A percentile compares a stretch with the other conserved stretches of the same genome.
phyloP scores from a whole-genome alignment of 1,140 invertebrate genomes.

The Calycopis cecrops region DNA sequence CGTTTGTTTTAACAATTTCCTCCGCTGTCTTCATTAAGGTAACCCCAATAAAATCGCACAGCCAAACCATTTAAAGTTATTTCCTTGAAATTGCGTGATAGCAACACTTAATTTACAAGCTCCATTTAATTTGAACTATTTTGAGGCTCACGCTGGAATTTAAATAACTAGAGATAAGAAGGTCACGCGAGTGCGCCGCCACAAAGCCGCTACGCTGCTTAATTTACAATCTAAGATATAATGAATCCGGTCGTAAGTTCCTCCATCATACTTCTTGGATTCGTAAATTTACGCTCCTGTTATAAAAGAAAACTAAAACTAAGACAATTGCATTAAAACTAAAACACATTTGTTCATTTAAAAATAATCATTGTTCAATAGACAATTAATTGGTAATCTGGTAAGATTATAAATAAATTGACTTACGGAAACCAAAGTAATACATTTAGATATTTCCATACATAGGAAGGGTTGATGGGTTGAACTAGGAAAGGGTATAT shows the following conservation, averaged over 20 bases:
- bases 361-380: too few species aligned
- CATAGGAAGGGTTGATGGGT: too few species aligned
- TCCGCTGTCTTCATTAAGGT: conserved; percentile 41
- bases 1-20: conserved; percentile 23
- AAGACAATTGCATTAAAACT: too few species aligned
- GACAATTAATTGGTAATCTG: too few species aligned
- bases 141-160: conserved; percentile 69
- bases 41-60: conserved; percentile 47
- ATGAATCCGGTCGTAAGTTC: conserved; percentile 24
- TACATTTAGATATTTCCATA: too few species aligned
- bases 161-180: conserved; percentile 72
- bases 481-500: too few species aligned
- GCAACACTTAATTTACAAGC: conserved; percentile 73
- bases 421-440: too few species aligned
- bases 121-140: conserved; percentile 74
- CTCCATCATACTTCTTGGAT: not conserved
- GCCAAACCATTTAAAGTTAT: conserved; percentile 65
- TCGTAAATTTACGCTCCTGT: not conserved
- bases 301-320: not conserved
- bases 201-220: conserved; percentile 31
- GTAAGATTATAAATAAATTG: too few species aligned
- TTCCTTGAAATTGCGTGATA: conserved; percentile 67
- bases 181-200: conserved; percentile 52
- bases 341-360: too few species aligned
- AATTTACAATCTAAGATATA: conserved; percentile 57